A percentile compares a stretch with the other conserved stretches of the same genome.
Evolutionary conservation across 2,113 vertebrate species (phyloP).

Genomic region (Numida meleagris): DNA sequence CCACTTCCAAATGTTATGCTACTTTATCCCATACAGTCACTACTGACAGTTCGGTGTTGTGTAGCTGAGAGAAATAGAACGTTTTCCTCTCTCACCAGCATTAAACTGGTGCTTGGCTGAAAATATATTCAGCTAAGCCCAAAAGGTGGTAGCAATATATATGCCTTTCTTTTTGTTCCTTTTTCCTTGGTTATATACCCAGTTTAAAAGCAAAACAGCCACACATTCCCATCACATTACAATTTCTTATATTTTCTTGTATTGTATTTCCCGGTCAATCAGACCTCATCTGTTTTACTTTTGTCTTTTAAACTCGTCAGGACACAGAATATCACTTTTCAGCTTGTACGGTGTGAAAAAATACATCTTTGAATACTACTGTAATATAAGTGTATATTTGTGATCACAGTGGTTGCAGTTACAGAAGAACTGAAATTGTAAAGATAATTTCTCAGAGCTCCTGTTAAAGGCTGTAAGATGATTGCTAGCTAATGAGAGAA

Average conservation of each 20-base stretch:
- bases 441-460: neutral
- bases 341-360: neutral
- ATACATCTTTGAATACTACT: neutral
- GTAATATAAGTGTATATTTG: neutral
- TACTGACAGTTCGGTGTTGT: neutral
- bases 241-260: constrained; percentile 14
- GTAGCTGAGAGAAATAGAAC: neutral
- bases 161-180: neutral
- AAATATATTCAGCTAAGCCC: neutral
- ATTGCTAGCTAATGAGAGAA: neutral
- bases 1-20: too few species aligned
- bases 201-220: neutral
- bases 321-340: constrained; percentile 12
- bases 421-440: neutral
- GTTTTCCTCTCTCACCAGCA: neutral
- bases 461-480: neutral
- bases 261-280: neutral
- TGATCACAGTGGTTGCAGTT: neutral
- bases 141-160: neutral
- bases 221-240: neutral
- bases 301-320: constrained; percentile 4
- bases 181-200: neutral
- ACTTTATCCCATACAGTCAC: neutral
- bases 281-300: neutral
- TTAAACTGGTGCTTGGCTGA: neutral